These are phyloP conservation scores for Strigops habroptila DNA, from an alignment of 2,113 vertebrate species.

Conservation along the genomic window DNA sequence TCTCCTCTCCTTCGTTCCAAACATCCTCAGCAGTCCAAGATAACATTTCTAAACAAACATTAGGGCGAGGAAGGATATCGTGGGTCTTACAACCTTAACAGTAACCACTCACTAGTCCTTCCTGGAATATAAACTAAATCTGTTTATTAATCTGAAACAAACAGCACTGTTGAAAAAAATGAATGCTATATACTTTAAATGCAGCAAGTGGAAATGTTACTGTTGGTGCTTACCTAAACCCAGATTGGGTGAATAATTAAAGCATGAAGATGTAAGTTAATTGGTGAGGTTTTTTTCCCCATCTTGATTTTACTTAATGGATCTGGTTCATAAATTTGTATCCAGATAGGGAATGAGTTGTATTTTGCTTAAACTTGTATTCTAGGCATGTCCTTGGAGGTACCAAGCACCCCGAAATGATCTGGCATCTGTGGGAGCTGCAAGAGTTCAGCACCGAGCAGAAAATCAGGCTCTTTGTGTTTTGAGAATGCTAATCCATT, in stretches of 20 bases:
- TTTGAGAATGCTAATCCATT: conserved; percentile 56
- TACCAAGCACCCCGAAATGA: background rate
- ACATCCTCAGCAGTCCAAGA: background rate
- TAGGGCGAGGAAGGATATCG: background rate
- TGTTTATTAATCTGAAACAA: background rate
- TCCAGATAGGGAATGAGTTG: background rate
- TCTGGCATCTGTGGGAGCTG: conserved; percentile 5
- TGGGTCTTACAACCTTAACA: background rate
- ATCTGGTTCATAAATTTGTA: background rate
- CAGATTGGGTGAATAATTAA: background rate
- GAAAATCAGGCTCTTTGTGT: conserved; percentile 54
- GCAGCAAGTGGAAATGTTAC: background rate
- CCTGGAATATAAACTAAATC: background rate
- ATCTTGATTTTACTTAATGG: background rate
- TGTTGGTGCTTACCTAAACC: background rate
- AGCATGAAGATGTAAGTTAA: background rate
- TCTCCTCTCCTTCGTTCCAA: background rate
- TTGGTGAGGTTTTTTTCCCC: fast-evolving
- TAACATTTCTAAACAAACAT: background rate
- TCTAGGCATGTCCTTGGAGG: background rate
- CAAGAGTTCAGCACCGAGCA: background rate
- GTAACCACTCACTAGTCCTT: background rate
- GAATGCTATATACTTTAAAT: background rate
- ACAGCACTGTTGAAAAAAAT: background rate
- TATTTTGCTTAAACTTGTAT: background rate